Evolutionary conservation across 2,113 vertebrate genomes (phyloP).

Genomic region (Leucoraja erinaceus): DNA sequence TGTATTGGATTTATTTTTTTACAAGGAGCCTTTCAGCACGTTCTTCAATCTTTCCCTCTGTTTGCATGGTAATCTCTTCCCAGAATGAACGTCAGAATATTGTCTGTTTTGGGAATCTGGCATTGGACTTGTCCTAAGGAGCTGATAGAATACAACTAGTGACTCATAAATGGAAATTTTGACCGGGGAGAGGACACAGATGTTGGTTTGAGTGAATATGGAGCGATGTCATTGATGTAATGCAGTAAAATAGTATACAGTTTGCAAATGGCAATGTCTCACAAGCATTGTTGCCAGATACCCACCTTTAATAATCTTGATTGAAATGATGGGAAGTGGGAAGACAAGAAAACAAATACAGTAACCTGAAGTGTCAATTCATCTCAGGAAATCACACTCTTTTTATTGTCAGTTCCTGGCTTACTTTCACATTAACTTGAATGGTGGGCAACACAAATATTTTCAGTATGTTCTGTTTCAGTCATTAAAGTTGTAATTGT

Average conservation of each 20-base stretch:
- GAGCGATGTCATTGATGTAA: neutral
- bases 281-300: neutral
- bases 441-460: neutral
- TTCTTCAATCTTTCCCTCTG: too few relatives aligned
- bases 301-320: neutral
- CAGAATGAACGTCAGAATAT: too few relatives aligned
- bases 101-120: too few relatives aligned
- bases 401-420: neutral
- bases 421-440: slow-evolving; percentile 24
- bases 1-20: too few relatives aligned
- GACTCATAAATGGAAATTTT: too few relatives aligned
- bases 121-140: too few relatives aligned
- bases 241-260: too few relatives aligned
- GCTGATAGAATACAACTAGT: too few relatives aligned
- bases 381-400: neutral
- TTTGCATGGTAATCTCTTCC: too few relatives aligned
- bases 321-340: neutral
- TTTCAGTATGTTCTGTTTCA: slow-evolving; percentile 29
- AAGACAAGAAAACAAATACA: neutral
- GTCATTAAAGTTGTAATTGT: slow-evolving; percentile 38
- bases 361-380: neutral
- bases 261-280: neutral
- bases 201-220: too few relatives aligned
- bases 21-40: too few relatives aligned
- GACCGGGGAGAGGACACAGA: too few relatives aligned